A percentile compares a stretch with the other conserved stretches of the same genome.
phyloP scores from a whole-genome alignment of 2,888 invertebrate genomes.

The Oscheius sp. region DNA sequence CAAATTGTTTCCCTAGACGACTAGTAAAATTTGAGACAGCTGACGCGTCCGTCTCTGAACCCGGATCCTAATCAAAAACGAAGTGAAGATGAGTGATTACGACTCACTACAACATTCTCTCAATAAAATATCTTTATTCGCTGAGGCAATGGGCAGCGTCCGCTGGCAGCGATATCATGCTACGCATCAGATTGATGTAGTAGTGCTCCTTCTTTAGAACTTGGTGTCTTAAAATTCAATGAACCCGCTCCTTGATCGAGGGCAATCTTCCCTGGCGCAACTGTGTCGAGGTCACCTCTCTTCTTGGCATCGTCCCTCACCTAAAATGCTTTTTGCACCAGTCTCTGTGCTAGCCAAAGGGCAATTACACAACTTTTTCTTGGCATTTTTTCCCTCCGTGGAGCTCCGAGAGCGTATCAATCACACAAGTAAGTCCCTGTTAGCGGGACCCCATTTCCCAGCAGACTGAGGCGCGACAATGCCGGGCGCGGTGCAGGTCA shows the following conservation, averaged over 20 bases:
- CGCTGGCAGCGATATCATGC: not conserved
- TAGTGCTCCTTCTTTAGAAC: not conserved
- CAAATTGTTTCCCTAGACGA: no score
- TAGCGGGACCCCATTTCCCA: not conserved
- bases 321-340: conserved; percentile 3
- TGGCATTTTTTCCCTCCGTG: conserved; percentile 2
- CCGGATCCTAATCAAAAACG: no score
- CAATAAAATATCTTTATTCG: conserved; percentile 15
- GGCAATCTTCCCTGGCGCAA: conserved; percentile 15
- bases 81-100: conserved; percentile 1
- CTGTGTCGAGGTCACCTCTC: conserved; percentile 23
- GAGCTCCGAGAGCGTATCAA: conserved; percentile 20
- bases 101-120: not conserved
- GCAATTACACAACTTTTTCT: conserved; percentile 10
- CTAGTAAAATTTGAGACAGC: no score
- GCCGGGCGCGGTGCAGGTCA: conserved; percentile 23
- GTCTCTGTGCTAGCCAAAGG: not conserved
- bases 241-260: not conserved
- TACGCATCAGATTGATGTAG: no score
- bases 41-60: no score
- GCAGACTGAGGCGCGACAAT: not conserved
- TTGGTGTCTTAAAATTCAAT: not conserved
- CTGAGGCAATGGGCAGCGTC: not conserved
- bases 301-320: conserved; percentile 12
- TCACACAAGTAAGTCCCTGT: conserved; percentile 2